Evolutionary conservation across 2,888 invertebrate genomes (phyloP).

Genomic region (Morpho helenor): DNA sequence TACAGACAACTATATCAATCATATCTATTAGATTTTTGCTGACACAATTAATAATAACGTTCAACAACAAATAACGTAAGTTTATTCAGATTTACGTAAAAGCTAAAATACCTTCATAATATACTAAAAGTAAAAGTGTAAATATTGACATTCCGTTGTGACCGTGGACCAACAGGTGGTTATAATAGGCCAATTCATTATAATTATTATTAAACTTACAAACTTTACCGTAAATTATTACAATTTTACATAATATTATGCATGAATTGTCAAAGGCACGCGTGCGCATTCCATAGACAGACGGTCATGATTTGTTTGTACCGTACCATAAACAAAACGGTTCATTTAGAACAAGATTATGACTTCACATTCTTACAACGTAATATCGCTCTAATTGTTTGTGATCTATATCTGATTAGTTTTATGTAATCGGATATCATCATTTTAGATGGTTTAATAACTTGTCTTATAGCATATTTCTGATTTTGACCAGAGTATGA

Average conservation of each 20-base stretch:
- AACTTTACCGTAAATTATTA: conserved; percentile 1
- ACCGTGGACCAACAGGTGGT: conserved; percentile 1
- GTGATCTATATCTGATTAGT: no score
- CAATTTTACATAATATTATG: conserved; percentile 10
- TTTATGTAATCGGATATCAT: no score
- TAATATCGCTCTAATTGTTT: conserved; percentile 10
- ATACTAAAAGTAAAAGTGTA: background rate
- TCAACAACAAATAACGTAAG: no score
- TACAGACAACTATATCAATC: no score
- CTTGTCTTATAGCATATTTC: no score
- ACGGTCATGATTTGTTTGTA: conserved; percentile 21
- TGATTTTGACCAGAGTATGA: no score
- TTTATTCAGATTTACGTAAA: no score
- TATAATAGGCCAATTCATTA: background rate
- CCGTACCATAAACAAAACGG: conserved; percentile 18
- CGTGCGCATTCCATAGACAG: conserved; percentile 20
- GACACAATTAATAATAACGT: no score
- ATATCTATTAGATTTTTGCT: no score
- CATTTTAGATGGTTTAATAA: no score
- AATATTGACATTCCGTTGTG: background rate
- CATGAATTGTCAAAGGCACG: conserved; percentile 19
- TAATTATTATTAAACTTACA: background rate
- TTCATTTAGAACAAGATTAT: conserved; percentile 14
- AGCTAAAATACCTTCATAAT: background rate
- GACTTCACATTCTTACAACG: conserved; percentile 15